Evolutionary conservation across 2,113 vertebrate genomes (phyloP), one percentile per base, ranked within the genome.

Genomic region (Sturnira hondurensis): DNA sequence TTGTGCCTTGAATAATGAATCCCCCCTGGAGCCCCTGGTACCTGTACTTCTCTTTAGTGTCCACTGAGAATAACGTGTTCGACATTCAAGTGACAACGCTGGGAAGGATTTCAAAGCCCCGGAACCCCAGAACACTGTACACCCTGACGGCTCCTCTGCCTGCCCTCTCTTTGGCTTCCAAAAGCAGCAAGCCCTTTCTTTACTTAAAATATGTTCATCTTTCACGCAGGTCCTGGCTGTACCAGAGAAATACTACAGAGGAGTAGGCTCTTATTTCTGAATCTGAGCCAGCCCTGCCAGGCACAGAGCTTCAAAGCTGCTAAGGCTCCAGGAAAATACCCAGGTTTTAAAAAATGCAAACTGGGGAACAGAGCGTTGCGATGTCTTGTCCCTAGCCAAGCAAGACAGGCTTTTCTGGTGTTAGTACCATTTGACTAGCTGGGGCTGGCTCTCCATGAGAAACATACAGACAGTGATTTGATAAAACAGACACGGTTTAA

Each of bases 1-100:
- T 97, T 97, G 84, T 96, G 91, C 85, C 74, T 95, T 86, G 96
- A 98, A 97, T 97, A 98, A 97, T 65, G 38, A 97, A 97, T 97
- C 97, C 89, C 91, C 90, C 70, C 95, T 74, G 47, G 96, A 97
- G 92, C 7, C 84, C 82, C 78, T 41, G 45, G 94, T 95, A 97
- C 87, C 95, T 96, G 89, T 85, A 63, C 70, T 98, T 56, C 97
- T 89, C 95, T 95, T 96, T 91, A 91, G n/a, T 88, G 97, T 97
- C 88, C 97, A 95, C 91, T 76, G 95, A 97, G 89, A 96, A 98
- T 96, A 96, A 96, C 76, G 95, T 76, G 26, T 96, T 97, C 95
- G 93, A 96, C 95, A 91, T 86, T 93, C 83, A 95, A 97, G 95
- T 95, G 93, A 98, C 96, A 96, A 97, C 91, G 41, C 54, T 95